These are phyloP conservation scores for Ectropis crepuscularia DNA, from an alignment of 2,888 invertebrate species.

Conservation along the genomic window DNA sequence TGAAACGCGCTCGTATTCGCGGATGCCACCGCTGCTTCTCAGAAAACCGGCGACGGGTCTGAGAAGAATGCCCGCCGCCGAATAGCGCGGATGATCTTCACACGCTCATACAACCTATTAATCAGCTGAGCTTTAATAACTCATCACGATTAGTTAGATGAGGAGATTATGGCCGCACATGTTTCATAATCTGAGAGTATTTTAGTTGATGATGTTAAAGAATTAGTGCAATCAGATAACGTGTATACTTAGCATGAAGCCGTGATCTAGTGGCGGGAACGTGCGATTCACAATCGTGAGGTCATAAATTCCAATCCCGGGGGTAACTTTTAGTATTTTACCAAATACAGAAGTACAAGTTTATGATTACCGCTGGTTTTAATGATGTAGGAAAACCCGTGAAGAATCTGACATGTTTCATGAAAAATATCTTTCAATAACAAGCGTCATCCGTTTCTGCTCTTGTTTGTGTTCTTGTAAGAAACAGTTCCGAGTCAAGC, in stretches of 20 bases:
- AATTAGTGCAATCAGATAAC: not conserved
- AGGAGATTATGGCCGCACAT: not conserved
- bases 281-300: too few species aligned
- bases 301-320: too few species aligned
- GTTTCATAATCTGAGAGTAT: slow-evolving; percentile 7
- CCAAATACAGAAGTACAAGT: too few species aligned
- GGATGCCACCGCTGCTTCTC: slow-evolving; percentile 73
- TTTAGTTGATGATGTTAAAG: not conserved
- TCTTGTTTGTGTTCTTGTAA: not conserved
- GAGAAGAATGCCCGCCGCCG: slow-evolving; percentile 66
- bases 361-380: too few species aligned
- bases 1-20: slow-evolving; percentile 75
- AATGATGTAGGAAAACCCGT: too few species aligned
- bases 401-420: too few species aligned
- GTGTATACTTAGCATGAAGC: not conserved
- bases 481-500: too few species aligned
- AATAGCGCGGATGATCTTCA: slow-evolving; percentile 52
- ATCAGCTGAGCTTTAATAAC: slow-evolving; percentile 12
- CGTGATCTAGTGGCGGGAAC: not conserved
- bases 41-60: slow-evolving; percentile 75
- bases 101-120: slow-evolving; percentile 40
- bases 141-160: not conserved
- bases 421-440: too few species aligned
- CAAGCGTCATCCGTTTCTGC: not conserved
- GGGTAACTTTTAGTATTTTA: too few species aligned